Evolutionary conservation across 2,888 invertebrate genomes (phyloP).

Genomic region (Melanophora roralis): DNA sequence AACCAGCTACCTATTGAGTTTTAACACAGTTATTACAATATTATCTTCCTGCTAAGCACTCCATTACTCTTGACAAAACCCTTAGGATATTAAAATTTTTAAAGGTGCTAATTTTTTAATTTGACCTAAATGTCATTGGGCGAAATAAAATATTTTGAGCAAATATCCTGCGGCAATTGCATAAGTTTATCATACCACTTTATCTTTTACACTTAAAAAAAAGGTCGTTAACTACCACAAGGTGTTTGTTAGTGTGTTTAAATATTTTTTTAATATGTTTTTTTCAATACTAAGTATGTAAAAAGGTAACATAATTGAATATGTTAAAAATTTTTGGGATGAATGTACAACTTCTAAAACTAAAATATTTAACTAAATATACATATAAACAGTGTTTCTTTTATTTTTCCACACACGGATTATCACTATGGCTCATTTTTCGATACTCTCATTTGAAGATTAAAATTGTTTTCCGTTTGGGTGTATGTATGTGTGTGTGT

Average conservation of each 20-base stretch:
- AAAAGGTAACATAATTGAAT: not conserved
- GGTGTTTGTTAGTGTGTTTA: not conserved
- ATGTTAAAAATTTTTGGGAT: not conserved
- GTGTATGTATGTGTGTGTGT: not conserved
- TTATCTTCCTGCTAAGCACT: too few species aligned
- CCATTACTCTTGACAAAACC: too few species aligned
- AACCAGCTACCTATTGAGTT: too few species aligned
- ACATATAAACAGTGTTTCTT: not conserved
- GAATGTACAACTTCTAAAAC: not conserved
- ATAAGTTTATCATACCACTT: conserved; percentile 30
- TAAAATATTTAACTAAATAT: not conserved
- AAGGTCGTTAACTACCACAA: not conserved
- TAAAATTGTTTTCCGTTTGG: conserved; percentile 16
- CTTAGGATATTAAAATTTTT: too few species aligned
- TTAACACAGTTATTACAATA: too few species aligned
- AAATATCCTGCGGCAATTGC: conserved; percentile 24
- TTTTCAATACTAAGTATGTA: too few species aligned
- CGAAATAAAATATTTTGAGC: too few species aligned
- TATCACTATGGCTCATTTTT: not conserved
- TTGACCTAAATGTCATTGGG: too few species aligned
- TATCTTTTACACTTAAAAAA: not conserved
- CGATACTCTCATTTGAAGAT: not conserved
- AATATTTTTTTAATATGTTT: too few species aligned
- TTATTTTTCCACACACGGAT: not conserved
- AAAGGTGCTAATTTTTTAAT: too few species aligned